A percentile compares a stretch with the other conserved stretches of the same genome.
Evolutionary conservation across 2,888 invertebrate species (phyloP).

Genomic region (Microctonus brassicae): DNA sequence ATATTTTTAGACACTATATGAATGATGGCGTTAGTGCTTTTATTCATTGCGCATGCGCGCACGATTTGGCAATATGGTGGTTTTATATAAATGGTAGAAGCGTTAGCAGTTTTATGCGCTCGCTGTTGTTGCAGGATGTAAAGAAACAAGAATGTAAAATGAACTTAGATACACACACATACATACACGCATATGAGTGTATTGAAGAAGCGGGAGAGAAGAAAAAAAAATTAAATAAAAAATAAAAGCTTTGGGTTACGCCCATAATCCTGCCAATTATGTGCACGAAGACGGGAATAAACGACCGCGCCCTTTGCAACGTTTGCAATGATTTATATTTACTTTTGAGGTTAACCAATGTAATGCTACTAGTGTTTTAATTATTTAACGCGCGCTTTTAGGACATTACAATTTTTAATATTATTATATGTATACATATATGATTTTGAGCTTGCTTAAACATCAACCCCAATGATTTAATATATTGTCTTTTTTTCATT

Average conservation of each 20-base stretch:
- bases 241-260: constrained; percentile 8
- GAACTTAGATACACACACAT: no score
- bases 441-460: not conserved
- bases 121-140: not conserved
- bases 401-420: not conserved
- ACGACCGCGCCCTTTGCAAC: constrained; percentile 15
- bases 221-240: not conserved
- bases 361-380: not conserved
- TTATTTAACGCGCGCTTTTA: not conserved
- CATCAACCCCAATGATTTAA: not conserved
- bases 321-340: not conserved
- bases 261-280: constrained; percentile 33
- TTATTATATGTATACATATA: not conserved
- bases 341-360: not conserved
- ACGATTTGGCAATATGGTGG: constrained; percentile 5
- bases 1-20: not conserved
- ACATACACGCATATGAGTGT: not conserved
- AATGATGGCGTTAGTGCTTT: not conserved
- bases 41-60: not conserved
- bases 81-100: not conserved
- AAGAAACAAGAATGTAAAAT: not conserved
- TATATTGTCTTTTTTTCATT: not conserved
- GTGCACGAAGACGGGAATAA: constrained; percentile 24
- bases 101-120: not conserved
- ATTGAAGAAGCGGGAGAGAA: not conserved